Evolutionary conservation across 1,140 invertebrate species (phyloP).

Genomic region (Ceratoteleas bidentatus): DNA sequence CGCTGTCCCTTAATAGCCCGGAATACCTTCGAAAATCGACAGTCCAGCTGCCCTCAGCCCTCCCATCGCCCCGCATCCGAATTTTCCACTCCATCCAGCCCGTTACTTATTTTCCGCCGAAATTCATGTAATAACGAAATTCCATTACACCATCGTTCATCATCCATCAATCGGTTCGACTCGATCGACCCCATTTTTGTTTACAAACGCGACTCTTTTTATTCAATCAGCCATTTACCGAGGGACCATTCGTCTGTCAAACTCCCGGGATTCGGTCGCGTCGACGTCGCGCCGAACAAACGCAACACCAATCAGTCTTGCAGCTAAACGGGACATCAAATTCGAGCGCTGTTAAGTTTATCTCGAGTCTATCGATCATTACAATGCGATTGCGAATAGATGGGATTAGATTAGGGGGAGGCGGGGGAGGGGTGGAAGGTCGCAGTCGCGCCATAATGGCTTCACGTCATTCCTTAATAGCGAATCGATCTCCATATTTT

Average conservation of each 20-base stretch:
- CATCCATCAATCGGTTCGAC: conserved; percentile 5
- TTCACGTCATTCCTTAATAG: conserved; percentile 33
- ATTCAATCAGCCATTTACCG: conserved; percentile 3
- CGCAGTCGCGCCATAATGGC: conserved; percentile 9
- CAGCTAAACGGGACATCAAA: conserved; percentile 38
- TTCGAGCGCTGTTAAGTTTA: conserved; percentile 43
- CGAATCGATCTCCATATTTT: conserved; percentile 2
- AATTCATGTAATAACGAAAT: conserved; percentile 2
- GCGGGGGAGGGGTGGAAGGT: neutral
- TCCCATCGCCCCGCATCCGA: no score
- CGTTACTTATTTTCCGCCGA: neutral
- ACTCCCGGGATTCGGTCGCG: neutral
- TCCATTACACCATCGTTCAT: conserved; percentile 5
- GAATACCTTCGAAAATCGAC: no score
- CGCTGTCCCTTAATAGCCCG: no score
- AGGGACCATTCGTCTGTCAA: conserved; percentile 18
- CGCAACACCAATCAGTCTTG: conserved; percentile 37
- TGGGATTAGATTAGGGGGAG: conserved; percentile 16
- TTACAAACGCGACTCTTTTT: conserved; percentile 1
- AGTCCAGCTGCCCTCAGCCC: no score
- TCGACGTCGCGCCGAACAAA: conserved; percentile 22
- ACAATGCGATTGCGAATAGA: conserved; percentile 30
- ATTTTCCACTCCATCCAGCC: neutral
- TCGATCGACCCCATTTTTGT: conserved; percentile 6
- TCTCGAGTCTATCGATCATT: conserved; percentile 45